Evolutionary conservation across 2,888 invertebrate species (phyloP), one percentile per base, ranked within the genome.

Genomic region (Cataglyphis rosenhaueri): DNA sequence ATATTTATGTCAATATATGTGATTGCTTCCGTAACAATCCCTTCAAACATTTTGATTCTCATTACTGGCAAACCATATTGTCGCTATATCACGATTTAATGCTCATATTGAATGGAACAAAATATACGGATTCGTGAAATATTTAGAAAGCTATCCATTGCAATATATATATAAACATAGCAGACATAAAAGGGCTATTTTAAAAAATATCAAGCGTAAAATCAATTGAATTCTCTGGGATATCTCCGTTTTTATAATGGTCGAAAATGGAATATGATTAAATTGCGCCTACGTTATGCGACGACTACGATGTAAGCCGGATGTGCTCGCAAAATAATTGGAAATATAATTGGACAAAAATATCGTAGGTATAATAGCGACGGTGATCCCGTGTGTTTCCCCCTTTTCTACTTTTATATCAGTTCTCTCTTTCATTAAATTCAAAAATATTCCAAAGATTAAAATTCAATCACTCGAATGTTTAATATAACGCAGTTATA

Each of bases 391-490:
- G 6, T 9, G 38, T 48, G 59, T 68, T 78, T 68, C 1, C 38
- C 32, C 38, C 41, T 29, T 65, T 82, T 48, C 21, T 79, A 70
- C 70, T 79, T 79, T 70, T 79, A 79, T 79, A 82, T 59, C 82
- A 65, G 41, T 21, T 66, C 48, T 2, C 25, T 29, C 65, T 38
- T 8, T 68, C 35, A 48, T 78, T 78, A 32, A 55, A 74, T 82
- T 29, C 55, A 76, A 85, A 84, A 78, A 64, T 35, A 25, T 66
- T n/a, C 32, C 59, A 35, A 29, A 18, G 74, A 85, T 79, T 86
- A 84, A 87, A 85, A 81, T 86, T 84, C 82, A 85, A 88, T 88
- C 81, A 81, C 29, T n/a, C 38, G 44, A 76, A 76, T 76, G 76
- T 76, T 52, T 82, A 73, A 78, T 84, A 78, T 84, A 86, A 82